phyloP scores from a whole-genome alignment of 2,888 invertebrate species.

The Empis livida region DNA sequence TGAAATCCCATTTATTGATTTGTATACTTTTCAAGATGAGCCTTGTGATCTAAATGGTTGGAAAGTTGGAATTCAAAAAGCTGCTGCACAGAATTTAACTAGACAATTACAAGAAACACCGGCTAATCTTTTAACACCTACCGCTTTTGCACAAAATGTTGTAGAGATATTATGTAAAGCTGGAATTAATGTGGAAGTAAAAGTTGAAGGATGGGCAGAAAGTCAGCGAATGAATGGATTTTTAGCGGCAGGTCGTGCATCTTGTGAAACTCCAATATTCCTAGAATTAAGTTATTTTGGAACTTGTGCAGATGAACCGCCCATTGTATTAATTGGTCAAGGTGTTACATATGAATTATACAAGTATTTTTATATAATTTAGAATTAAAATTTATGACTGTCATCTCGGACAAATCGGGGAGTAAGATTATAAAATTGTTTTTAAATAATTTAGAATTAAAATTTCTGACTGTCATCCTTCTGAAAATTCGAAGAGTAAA shows the following conservation, averaged over 20 bases:
- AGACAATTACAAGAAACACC: conserved; percentile 67
- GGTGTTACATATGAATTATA: conserved; percentile 55
- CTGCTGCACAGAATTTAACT: conserved; percentile 68
- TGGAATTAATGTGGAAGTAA: conserved; percentile 29
- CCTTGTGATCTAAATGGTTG: conserved; percentile 56
- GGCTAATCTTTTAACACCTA: conserved; percentile 66
- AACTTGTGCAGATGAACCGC: conserved; percentile 44
- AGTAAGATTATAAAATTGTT: too few relatives aligned
- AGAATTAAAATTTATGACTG: too few relatives aligned
- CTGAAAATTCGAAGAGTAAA: too few relatives aligned
- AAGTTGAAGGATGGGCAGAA: conserved; percentile 52
- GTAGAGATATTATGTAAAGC: conserved; percentile 27
- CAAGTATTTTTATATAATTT: too few relatives aligned
- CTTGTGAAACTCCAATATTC: conserved; percentile 63
- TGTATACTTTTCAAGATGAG: conserved; percentile 46
- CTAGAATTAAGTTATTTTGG: conserved; percentile 63
- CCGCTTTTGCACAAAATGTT: conserved; percentile 58
- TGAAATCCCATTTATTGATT: conserved; percentile 23
- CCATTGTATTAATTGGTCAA: conserved; percentile 61
- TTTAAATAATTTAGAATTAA: too few relatives aligned
- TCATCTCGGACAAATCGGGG: too few relatives aligned
- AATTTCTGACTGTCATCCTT: too few relatives aligned
- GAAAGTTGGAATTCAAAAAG: conserved; percentile 57
- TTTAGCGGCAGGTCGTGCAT: conserved; percentile 61
- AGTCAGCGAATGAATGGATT: conserved; percentile 66